Base-by-base conservation (phyloP, 2,113 vertebrate species). In the Verasper variegatus region DNA sequence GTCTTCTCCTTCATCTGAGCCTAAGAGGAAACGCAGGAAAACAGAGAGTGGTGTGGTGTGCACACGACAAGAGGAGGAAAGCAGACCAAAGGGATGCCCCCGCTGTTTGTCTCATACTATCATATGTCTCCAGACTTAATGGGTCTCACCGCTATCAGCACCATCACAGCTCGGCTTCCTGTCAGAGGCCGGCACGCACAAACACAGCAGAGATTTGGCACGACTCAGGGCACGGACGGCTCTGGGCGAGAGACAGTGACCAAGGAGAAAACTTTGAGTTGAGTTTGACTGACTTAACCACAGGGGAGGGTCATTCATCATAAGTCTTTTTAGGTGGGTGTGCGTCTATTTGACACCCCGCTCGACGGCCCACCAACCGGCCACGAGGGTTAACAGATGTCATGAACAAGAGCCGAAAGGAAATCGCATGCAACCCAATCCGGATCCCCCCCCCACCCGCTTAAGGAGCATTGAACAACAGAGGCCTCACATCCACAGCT, bases 81-180 rank as follows among this genome's bases (percentile, higher is more conserved):
- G 20, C 54, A 63, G 45, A 69, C 78, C 74, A 63, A 76, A 69
- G 74, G 83, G 88, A 89, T 89, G 84, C 24, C 86, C 85, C 83
- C 55, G 27, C 78, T 63, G 78, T 26, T 74, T 65, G 83, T 88
- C 85, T 91, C 84, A 79, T 81, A 54, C 87, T 87, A 91, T 93
- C 90, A 88, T 85, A 73, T 72, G 88, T 86, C 89, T 86, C 71
- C 86, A 89, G 88, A 83, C 82, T 79, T 91, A 91, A 92, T 92
- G 89, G 81, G 84, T 66, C 83, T 77, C 35, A 49, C 61, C 65
- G 76, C 89, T 91, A 92, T 94, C 90, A 82, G 86, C 57, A 31
- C 57, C 85, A 92, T 93, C 90, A 71, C 66, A 13, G 63, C 84
- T 78, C 74, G 40, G 81, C 85, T 92, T 94, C 92, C 92, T 92